Base-by-base conservation (phyloP, 1,140 invertebrate species). In the Euura saliciscinereae region DNA sequence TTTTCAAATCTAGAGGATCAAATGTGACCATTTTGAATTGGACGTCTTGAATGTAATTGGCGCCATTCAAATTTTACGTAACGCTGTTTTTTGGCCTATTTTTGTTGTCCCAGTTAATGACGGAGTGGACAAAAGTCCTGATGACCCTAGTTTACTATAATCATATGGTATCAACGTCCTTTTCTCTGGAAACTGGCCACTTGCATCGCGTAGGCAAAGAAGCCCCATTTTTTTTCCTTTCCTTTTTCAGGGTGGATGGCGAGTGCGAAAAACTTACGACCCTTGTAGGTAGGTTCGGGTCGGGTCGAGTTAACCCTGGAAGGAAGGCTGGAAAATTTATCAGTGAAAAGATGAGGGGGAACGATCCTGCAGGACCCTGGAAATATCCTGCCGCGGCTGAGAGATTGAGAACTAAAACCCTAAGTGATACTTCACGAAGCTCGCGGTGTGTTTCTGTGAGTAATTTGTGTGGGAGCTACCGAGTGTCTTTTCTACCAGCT, bases 381-480 rank as follows among this genome's bases (percentile, higher is more conserved):
- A n/a, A 8, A 59, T n/a, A 59, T 11, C 43, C 66, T 67, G 8
- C 66, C 66, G 28, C 28, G 28, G 28, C 64, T 71, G 71, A 76
- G 79, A 77, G 78, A 80, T 78, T 77, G 79, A 79, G 75, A 77
- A 74, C 71, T 76, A 76, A 79, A 28, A 79, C 76, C 73, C 73
- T 78, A 77, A 82, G 75, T 79, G 80, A 82, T 81, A 80, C 77
- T 77, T 76, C 70, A 80, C 75, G 73, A 77, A 75, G 72, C 28
- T 28, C 28, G 28, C 66, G 67, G 28, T 68, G 76, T 67, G 68
- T 66, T 75, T 76, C 76, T 75, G 71, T 69, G 45, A 73, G 77
- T 82, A 82, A 82, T 82, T 82, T 82, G 80, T 82, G 81, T 82
- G 81, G 76, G 81, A 82, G 76, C 66, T 45, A 66, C 66, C 76